Percentiles rank a stretch among this genome's conserved stretches.
These are phyloP conservation scores for Drosophila mettleri DNA, from an alignment of 2,888 invertebrate species.

Conservation along the genomic window DNA sequence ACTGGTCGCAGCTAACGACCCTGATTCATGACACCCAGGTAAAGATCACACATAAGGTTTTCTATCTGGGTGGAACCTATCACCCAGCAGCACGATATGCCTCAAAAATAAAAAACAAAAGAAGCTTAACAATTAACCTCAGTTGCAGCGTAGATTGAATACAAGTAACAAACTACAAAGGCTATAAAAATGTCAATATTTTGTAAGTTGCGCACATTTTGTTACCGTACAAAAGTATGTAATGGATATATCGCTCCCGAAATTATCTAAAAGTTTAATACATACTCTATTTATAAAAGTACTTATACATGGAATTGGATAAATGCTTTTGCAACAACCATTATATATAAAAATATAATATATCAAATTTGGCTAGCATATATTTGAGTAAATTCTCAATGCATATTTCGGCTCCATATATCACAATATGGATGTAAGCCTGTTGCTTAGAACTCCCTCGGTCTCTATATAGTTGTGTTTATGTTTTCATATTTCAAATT, in stretches of 20 bases:
- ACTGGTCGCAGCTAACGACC: constrained; percentile 84
- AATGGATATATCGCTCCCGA: constrained; percentile 34
- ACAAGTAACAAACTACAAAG: constrained; percentile 24
- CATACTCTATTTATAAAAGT: constrained; percentile 42
- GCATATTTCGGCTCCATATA: constrained; percentile 14
- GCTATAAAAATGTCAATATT: constrained; percentile 50
- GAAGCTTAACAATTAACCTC: constrained; percentile 60
- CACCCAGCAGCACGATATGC: constrained; percentile 35
- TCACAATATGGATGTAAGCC: neutral
- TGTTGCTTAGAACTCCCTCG: constrained; percentile 28
- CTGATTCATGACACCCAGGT: constrained; percentile 83
- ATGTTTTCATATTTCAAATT: constrained; percentile 45
- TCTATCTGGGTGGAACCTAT: constrained; percentile 68
- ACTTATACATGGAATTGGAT: constrained; percentile 59
- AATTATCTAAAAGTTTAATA: constrained; percentile 53
- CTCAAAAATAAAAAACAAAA: neutral
- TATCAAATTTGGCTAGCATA: constrained; percentile 50
- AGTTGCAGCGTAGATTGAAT: constrained; percentile 42
- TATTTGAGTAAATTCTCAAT: constrained; percentile 34
- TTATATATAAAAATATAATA: constrained; percentile 41
- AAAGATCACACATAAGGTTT: no score
- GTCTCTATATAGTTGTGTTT: constrained; percentile 47
- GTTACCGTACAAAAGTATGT: constrained; percentile 66
- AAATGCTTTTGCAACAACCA: constrained; percentile 70
- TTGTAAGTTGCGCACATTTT: constrained; percentile 75